Evolutionary conservation across 2,113 vertebrate species (phyloP), one percentile per base, ranked within the genome.

Genomic region (Heterochromis multidens): DNA sequence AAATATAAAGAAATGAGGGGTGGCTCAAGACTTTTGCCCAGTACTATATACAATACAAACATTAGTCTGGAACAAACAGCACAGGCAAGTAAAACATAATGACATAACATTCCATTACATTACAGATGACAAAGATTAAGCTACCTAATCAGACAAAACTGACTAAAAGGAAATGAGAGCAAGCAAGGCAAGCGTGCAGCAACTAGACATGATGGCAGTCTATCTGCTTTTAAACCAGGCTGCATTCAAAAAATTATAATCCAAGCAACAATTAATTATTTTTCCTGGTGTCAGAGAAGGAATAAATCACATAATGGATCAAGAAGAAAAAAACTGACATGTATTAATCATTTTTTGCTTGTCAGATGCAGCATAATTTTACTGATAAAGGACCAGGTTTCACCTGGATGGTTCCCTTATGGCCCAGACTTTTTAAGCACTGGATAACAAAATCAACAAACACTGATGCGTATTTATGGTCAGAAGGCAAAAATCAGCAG

Each of bases 401-500:
- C 12, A 62, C 13, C 8, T 84, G 54, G 19, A 29, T 60, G 8
- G 49, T 27, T 67, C 23, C 3, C 7, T 43, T 10, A 1, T 43
- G 40, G 11, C 12, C 52, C 23, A 29, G 16, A 37, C 40, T 35
- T 29, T 52, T 16, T 40, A 67, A 62, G 11, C 31, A 19, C 56
- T 35, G 40, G 25, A 33, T 21, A 31, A 76, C 33, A 17, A 46
- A 83, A 79, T 57, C 5, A 74, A 56, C n/a, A 29, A 23, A 54
- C 40, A 19, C 56, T 25, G 21, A 78, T 33, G 27, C 25, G 72
- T 49, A 61, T 83, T 40, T 54, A 43, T 3, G 63, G 59, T 61
- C 19, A 33, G 6, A 83, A 46, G 49, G 3, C 10, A 82, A 60
- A 19, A 61, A 70, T 80, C 77, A 70, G 40, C 31, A 79, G 83